Evolutionary conservation across 2,888 invertebrate genomes (phyloP), one percentile per base, ranked within the genome.

Genomic region (Lagria hirta): DNA sequence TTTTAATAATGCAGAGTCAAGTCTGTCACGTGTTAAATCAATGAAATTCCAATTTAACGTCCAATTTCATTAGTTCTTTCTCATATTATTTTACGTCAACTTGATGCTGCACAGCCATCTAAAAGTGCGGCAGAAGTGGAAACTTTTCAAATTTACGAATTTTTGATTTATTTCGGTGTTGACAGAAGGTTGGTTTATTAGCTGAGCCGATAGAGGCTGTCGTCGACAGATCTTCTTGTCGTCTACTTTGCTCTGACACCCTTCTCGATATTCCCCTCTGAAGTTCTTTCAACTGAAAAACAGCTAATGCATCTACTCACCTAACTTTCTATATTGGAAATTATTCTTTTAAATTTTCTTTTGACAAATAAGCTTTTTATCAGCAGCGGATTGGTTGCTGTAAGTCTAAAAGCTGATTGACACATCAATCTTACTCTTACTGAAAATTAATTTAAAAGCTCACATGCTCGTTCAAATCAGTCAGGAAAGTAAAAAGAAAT

Each of bases 11-110:
- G 54, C 54, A 54, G 53, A 58, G 56, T 58, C 56, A 53, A 53
- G 50, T 40, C 53, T 54, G 58, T 52, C 60, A 57, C 55, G 54
- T 53, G 57, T 45, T 48, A 51, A 61, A 63, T 61, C 61, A 59
- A 63, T 63, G 63, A 61, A 63, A 63, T 63, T 61, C 63, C 59
- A 63, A 63, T 63, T 62, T 62, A 59, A 58, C 58, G 57, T 59
- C 57, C 51, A 48, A 55, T 60, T 60, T 61, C 60, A 62, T 62
- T 62, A 61, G 41, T 42, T 45, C 40, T 16, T 34, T 18, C 26
- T 26, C 29, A 27, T 30, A 48, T 48, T 43, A 43, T 48, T 43
- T 47, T 43, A 43, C 38, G 43, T 47, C 28, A 37, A 21, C 27
- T 27, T 20, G 26, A 34, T 26, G 42, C 16, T 42, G 30, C 41